A percentile compares a stretch with the other conserved stretches of the same genome.
phyloP scores from a whole-genome alignment of 2,797 vertebrate genomes.

The Epinephelus coioides region DNA sequence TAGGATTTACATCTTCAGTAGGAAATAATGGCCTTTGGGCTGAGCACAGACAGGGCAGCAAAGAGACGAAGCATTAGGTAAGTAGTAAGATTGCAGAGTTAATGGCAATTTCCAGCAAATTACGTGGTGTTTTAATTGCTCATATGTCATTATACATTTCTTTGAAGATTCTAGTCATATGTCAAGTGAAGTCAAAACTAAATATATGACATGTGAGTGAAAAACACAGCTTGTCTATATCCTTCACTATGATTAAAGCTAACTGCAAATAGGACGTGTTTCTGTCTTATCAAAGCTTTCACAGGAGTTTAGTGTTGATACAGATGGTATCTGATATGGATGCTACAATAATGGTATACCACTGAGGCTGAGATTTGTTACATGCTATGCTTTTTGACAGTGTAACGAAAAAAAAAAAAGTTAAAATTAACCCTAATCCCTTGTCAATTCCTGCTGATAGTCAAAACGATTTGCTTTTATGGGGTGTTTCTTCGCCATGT shows the following conservation, averaged over 20 bases:
- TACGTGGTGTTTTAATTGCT: neutral
- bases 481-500: slow-evolving; percentile 3
- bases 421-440: slow-evolving; percentile 42
- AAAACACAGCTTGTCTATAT: too few species aligned
- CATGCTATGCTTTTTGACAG: slow-evolving; percentile 26
- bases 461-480: slow-evolving; percentile 34
- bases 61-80: neutral
- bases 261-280: neutral
- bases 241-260: neutral
- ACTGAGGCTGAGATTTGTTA: slow-evolving; percentile 4
- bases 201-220: neutral
- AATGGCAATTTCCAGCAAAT: neutral
- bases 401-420: slow-evolving; percentile 10
- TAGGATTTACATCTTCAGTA: neutral
- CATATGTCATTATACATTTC: neutral
- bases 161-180: neutral
- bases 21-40: neutral
- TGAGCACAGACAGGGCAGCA: neutral
- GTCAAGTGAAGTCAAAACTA: neutral
- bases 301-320: slow-evolving; percentile 23
- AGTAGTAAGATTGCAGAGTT: neutral
- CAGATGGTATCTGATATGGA: slow-evolving; percentile 31
- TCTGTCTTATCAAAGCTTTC: slow-evolving; percentile 30
- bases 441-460: slow-evolving; percentile 33
- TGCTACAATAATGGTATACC: neutral